Base-by-base conservation (phyloP, 1,140 invertebrate genomes). In the Drosophila miranda region DNA sequence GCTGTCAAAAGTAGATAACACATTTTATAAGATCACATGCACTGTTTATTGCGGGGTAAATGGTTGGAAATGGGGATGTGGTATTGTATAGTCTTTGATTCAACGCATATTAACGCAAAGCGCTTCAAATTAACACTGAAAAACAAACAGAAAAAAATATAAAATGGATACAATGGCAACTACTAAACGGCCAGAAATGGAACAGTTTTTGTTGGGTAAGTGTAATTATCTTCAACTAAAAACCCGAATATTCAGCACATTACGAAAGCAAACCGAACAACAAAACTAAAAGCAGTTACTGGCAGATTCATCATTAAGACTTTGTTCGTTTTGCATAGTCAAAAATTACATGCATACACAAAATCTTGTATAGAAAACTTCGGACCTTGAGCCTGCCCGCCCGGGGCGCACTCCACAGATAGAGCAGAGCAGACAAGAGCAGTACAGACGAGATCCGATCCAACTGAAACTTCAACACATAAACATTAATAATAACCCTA, bases 161-260 rank as follows among this genome's bases (percentile, higher is more conserved):
- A 23, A 23, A 28, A 19, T 86, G 82, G 69, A 86, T 66, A 52
- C 57, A 78, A 83, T 74, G 52, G 34, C 61, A 48, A 48, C 62
- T 44, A 60, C 67, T 41, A 83, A 89, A 69, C 75, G 60, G 53
- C 13, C 58, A 51, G 80, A 89, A 78, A 84, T 89, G 49, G 69
- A 75, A 56, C 84, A 89, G 57, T 89, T 89, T 89, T 55, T 89
- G 53, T 64, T 81, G 60, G 86, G 86, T 89, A 84, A 89, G 28
- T 45, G 44, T 26, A 26, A 26, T 5, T 5, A 26, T 26, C 23
- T 5, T 26, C 23, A 26, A 26, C 23, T 26, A 26, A 26, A 26
- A 26, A 26, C 23, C 23, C 23, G 23, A 23, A 23, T 23, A 23
- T 23, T 23, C 23, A 23, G 23, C 23, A 23, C 23, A 23, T 23